Conservation (phyloP, 2,797 vertebrate species). For the Pagetopsis macropterus region DNA sequence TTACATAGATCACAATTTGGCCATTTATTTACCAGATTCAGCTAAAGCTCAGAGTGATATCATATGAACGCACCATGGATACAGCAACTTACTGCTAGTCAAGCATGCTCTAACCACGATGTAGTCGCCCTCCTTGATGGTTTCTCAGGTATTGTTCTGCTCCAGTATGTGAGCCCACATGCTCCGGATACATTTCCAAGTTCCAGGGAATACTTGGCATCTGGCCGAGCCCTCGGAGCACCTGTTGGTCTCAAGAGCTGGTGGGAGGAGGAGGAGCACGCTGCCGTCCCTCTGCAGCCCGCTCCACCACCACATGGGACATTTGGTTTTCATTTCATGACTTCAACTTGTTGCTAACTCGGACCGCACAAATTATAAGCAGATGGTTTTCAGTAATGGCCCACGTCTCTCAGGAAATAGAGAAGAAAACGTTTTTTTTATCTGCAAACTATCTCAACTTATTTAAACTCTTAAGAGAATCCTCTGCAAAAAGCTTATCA, state of each 20-base stretch:
- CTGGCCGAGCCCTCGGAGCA: constrained; percentile 67
- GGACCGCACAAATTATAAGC: constrained; percentile 76
- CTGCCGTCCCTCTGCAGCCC: constrained; percentile 67
- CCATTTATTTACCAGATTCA: constrained; percentile 45
- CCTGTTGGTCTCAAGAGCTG: constrained; percentile 75
- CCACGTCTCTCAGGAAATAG: constrained; percentile 51
- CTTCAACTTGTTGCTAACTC: constrained; percentile 82
- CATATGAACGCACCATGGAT: not conserved
- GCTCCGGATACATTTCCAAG: constrained; percentile 46
- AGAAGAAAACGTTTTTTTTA: constrained; percentile 21
- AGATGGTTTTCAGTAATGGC: constrained; percentile 75
- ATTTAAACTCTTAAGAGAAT: constrained; percentile 45
- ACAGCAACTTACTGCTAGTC: constrained; percentile 22
- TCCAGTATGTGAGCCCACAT: constrained; percentile 59
- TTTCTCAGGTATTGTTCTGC: constrained; percentile 64
- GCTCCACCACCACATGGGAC: constrained; percentile 72
- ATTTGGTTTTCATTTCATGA: constrained; percentile 86
- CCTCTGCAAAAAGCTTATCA: constrained; percentile 42
- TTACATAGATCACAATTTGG: constrained; percentile 60
- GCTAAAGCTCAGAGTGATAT: constrained; percentile 42
- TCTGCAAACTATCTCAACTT: constrained; percentile 48
- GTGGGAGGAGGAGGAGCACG: constrained; percentile 55
- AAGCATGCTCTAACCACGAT: constrained; percentile 15
- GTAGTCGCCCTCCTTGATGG: constrained; percentile 8
- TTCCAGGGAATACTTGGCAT: constrained; percentile 65